phyloP scores from a whole-genome alignment of 2,888 invertebrate species.

The Ormia ochracea region DNA sequence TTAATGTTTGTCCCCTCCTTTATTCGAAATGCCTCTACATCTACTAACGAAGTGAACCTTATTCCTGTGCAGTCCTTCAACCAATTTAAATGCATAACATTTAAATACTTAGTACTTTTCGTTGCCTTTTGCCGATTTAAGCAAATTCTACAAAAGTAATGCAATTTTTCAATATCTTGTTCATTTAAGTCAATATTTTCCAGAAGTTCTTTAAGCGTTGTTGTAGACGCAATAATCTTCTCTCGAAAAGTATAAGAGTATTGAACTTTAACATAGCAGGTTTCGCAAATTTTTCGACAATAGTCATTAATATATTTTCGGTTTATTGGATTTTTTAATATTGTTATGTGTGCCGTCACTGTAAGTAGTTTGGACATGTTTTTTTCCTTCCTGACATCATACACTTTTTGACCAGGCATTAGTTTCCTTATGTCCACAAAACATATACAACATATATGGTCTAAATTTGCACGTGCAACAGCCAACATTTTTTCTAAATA shows the following conservation, averaged over 20 bases:
- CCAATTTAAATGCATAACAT: slow-evolving; percentile 22
- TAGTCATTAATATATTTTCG: slow-evolving; percentile 25
- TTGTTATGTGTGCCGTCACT: slow-evolving; percentile 36
- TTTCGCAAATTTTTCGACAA: slow-evolving; percentile 50
- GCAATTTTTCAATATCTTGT: slow-evolving; percentile 32
- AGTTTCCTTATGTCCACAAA: slow-evolving; percentile 33
- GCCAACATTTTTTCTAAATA: slow-evolving; percentile 40
- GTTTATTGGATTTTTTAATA: slow-evolving; percentile 41
- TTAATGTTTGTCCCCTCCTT: slow-evolving; percentile 47
- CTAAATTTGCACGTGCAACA: slow-evolving; percentile 49
- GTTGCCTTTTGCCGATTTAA: slow-evolving; percentile 38
- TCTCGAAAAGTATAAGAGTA: slow-evolving; percentile 56
- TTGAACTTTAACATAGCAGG: slow-evolving; percentile 42
- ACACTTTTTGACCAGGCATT: slow-evolving; percentile 11
- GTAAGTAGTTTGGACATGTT: slow-evolving; percentile 37
- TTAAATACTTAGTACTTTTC: neutral
- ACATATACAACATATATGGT: slow-evolving; percentile 55
- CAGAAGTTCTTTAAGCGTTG: slow-evolving; percentile 48
- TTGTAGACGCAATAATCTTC: slow-evolving; percentile 40
- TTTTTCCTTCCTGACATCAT: slow-evolving; percentile 34
- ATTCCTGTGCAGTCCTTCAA: slow-evolving; percentile 32
- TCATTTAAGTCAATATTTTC: slow-evolving; percentile 20
- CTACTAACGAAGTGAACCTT: slow-evolving; percentile 16
- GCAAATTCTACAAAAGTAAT: slow-evolving; percentile 57
- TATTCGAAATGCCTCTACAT: slow-evolving; percentile 31